A percentile compares a stretch with the other conserved stretches of the same genome.
Conservation (phyloP, 2,797 vertebrate species). For the Mallotus villosus region DNA sequence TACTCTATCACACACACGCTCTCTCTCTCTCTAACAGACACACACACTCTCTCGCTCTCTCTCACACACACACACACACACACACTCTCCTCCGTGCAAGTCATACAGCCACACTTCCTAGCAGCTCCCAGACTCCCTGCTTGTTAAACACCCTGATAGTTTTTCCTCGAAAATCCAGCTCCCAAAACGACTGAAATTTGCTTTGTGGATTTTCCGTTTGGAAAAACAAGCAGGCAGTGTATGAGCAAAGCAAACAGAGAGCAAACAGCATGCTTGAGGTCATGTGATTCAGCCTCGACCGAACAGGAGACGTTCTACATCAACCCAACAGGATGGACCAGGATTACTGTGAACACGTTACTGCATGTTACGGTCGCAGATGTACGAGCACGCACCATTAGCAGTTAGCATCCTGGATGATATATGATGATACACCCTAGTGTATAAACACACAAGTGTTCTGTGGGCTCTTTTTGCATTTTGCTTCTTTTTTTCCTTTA, state of each 20-base stretch:
- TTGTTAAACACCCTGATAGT: constrained; percentile 42
- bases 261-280: constrained; percentile 46
- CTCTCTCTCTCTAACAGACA: background rate
- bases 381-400: background rate
- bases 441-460: background rate
- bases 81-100: background rate
- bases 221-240: constrained; percentile 48
- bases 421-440: background rate
- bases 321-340: constrained; percentile 20
- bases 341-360: constrained; percentile 14
- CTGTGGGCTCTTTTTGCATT: too few relatives aligned
- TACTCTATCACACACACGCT: background rate
- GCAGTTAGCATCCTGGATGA: background rate
- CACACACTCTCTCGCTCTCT: background rate
- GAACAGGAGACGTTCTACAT: constrained; percentile 12
- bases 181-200: constrained; percentile 45
- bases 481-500: background rate
- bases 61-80: background rate
- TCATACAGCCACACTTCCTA: constrained; percentile 24
- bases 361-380: background rate
- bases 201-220: constrained; percentile 49
- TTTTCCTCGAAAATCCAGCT: constrained; percentile 41
- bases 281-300: constrained; percentile 27
- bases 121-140: constrained; percentile 40
- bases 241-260: constrained; percentile 48